phyloP scores from a whole-genome alignment of 2,888 invertebrate species.

The Phasia obesa region DNA sequence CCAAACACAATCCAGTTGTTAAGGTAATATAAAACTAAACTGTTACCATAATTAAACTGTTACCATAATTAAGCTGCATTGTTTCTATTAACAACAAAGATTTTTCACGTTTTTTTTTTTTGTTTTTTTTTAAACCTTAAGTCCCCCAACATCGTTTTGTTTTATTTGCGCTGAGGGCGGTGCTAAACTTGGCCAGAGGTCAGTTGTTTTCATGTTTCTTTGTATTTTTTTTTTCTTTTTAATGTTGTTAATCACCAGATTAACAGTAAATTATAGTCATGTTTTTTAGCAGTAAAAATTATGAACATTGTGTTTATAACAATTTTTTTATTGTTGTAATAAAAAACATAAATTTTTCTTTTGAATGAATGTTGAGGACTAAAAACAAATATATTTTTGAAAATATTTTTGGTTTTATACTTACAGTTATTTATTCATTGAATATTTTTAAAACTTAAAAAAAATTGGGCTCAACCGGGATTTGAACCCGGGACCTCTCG shows the following conservation, averaged over 20 bases:
- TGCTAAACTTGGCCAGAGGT: too few relatives aligned
- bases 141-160: too few relatives aligned
- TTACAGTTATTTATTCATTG: neutral
- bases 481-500: constrained; percentile 86
- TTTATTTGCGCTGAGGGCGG: constrained; percentile 5
- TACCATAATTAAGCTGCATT: neutral
- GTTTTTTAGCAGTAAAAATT: neutral
- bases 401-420: too few relatives aligned
- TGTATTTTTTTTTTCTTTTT: too few relatives aligned
- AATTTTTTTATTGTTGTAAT: too few relatives aligned
- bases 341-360: too few relatives aligned
- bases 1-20: neutral
- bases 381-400: too few relatives aligned
- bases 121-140: neutral
- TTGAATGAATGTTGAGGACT: too few relatives aligned
- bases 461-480: constrained; percentile 84
- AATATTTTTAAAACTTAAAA: constrained; percentile 57
- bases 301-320: too few relatives aligned
- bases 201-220: too few relatives aligned
- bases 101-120: neutral
- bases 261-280: constrained; percentile 12
- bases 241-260: constrained; percentile 1
- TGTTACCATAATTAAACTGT: neutral
- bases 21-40: too few relatives aligned
- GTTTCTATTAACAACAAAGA: neutral